Conservation (phyloP, 1,140 invertebrate species). For the Ridgeia piscesae region DNA sequence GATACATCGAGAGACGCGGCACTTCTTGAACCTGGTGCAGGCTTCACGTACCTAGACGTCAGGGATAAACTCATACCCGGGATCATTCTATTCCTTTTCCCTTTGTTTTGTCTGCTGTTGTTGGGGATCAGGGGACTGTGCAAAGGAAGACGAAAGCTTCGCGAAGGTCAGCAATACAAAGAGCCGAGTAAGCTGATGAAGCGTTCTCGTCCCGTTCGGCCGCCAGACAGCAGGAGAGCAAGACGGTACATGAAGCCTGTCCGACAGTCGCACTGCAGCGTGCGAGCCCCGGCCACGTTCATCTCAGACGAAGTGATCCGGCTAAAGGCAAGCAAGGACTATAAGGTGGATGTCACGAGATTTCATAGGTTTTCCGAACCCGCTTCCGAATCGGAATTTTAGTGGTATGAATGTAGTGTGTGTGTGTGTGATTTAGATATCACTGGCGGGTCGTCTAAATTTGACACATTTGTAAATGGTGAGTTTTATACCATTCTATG, state of each 20-base stretch:
- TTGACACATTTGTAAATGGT: background rate
- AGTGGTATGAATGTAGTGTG: too few relatives aligned
- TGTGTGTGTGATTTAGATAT: background rate
- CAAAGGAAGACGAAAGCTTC: background rate
- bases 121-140: background rate
- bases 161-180: background rate
- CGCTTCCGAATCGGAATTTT: background rate
- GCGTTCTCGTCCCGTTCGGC: background rate
- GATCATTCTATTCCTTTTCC: background rate
- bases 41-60: background rate
- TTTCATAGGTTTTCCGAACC: background rate
- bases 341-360: background rate
- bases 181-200: background rate
- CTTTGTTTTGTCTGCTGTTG: background rate
- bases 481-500: background rate
- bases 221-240: background rate
- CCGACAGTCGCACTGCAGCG: background rate
- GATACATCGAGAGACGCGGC: background rate
- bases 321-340: background rate
- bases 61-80: background rate
- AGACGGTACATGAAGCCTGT: background rate
- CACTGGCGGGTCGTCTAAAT: background rate
- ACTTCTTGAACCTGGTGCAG: background rate
- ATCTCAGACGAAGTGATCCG: background rate
- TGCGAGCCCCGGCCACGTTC: background rate